Evolutionary conservation across 2,888 invertebrate species (phyloP), one percentile per base, ranked within the genome.

Genomic region (Polietes domitor): DNA sequence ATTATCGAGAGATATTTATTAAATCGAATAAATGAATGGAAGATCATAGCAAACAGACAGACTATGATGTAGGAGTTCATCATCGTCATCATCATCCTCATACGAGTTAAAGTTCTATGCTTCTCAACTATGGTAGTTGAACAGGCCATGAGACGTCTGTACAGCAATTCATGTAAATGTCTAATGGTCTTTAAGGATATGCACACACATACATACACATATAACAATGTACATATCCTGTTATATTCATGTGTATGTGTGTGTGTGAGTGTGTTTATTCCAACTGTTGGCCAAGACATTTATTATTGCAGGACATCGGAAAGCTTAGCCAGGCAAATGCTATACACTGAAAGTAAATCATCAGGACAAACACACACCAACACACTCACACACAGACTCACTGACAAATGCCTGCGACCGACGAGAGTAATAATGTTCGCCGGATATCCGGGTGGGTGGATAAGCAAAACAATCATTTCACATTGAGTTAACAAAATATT

Each of bases 281-380:
- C 19, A 37, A 65, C 37, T 65, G 19, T 43, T 43, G 68, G 43
- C 43, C 43, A 68, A 68, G 68, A 68, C 68, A 68, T 68, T 68
- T 68, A 68, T 68, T 68, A 68, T 68, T 68, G 68, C 24, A 28
- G 58, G 24, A 65, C 37, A 63, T 12, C 58, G 10, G 63, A 63
- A n/a, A 12, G n/a, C 47, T 47, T n/a, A 32, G 6, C 47, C 47
- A 47, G n/a, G 3, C 28, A 17, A 19, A 63, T 63, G 63, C 0
- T 4, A 9, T 63, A 63, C 63, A 63, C 63, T 32, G 63, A 63
- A 37, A 63, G 7, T n/a, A 63, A 63, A 28, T 26, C 1, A 58
- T 1, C 15, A 15, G 12, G 12, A 24, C 2, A n/a, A n/a, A n/a
- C n/a, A n/a, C n/a, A n/a, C n/a, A n/a, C n/a, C n/a, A n/a, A n/a